Conservation (phyloP, 1,140 invertebrate species). For the Reticulitermes speratus region DNA sequence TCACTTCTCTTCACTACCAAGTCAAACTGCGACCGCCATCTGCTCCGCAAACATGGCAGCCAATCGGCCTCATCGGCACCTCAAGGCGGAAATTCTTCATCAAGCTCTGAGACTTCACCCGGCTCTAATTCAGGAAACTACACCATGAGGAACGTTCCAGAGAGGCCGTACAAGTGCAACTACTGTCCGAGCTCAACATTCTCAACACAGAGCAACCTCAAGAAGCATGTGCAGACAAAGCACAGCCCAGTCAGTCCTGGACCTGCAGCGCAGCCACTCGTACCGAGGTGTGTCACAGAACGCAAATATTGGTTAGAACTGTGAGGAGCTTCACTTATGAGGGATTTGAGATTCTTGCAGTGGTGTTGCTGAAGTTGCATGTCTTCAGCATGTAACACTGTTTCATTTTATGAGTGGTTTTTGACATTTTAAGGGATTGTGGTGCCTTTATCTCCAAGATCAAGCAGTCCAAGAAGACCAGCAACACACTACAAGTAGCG, state of each 20-base stretch:
- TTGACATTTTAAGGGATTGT: no score
- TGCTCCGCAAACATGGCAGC: constrained; percentile 80
- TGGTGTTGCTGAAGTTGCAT: no score
- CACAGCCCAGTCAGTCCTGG: constrained; percentile 51
- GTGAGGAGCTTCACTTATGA: no score
- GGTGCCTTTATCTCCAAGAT: no score
- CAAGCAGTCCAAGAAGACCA: no score
- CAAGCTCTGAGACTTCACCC: constrained; percentile 26
- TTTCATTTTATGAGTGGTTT: no score
- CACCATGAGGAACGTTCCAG: constrained; percentile 69
- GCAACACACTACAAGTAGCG: no score
- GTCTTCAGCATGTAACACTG: no score
- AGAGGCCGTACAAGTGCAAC: constrained; percentile 81
- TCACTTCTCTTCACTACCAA: constrained; percentile 93
- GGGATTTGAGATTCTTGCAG: no score
- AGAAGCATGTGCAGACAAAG: constrained; percentile 72
- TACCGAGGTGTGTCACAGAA: not conserved
- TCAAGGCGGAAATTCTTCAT: not conserved
- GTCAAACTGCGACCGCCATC: constrained; percentile 93
- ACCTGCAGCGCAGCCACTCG: constrained; percentile 42
- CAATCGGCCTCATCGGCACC: constrained; percentile 36
- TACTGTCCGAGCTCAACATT: constrained; percentile 83
- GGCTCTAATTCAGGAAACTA: constrained; percentile 42
- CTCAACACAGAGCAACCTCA: constrained; percentile 74
- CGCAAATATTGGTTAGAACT: no score